Conservation (phyloP, 2,888 invertebrate species). For the Flexamia atlantica region DNA sequence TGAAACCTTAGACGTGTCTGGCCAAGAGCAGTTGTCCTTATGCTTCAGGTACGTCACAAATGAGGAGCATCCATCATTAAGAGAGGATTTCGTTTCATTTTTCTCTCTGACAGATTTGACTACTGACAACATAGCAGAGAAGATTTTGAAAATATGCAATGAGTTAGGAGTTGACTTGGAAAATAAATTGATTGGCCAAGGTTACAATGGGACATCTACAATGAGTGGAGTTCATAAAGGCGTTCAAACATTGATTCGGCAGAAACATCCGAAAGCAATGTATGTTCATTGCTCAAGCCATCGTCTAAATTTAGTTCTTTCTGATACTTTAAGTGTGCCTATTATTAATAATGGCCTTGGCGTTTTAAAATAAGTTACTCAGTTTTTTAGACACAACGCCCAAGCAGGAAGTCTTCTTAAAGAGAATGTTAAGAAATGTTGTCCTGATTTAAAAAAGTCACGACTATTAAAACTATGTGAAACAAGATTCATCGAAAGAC, state of each 20-base stretch:
- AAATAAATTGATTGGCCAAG: conserved; percentile 50
- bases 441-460: neutral
- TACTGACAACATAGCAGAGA: neutral
- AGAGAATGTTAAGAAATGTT: neutral
- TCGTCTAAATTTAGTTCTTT: conserved; percentile 34
- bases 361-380: neutral
- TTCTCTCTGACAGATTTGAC: neutral
- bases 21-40: neutral
- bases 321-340: conserved; percentile 27
- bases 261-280: conserved; percentile 25
- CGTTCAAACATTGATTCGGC: conserved; percentile 22
- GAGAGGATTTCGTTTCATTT: conserved; percentile 48
- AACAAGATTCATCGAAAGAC: no score
- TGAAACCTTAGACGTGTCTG: conserved; percentile 8
- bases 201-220: conserved; percentile 44
- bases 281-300: conserved; percentile 53
- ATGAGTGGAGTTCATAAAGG: conserved; percentile 37
- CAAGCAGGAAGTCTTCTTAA: conserved; percentile 7
- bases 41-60: neutral
- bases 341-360: conserved; percentile 1
- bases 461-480: no score
- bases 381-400: conserved; percentile 27
- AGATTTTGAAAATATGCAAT: neutral
- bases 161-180: neutral
- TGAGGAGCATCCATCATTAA: neutral